Percentiles rank a stretch among this genome's conserved stretches.
These are phyloP conservation scores for Keiferia lycopersicella DNA, from an alignment of 2,888 invertebrate genomes.

Conservation along the genomic window DNA sequence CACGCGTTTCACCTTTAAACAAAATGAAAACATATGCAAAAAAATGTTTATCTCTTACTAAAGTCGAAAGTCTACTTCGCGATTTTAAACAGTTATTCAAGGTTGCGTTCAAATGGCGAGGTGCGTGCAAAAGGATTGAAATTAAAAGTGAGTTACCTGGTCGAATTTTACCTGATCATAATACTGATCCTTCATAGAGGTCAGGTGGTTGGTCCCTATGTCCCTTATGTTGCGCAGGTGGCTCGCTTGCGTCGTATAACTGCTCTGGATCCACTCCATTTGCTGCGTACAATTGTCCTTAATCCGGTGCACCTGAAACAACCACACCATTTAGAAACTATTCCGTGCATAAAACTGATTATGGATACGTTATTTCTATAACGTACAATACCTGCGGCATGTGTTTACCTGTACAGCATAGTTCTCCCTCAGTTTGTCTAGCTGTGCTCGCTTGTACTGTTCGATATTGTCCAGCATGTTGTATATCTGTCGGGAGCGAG, in stretches of 20 bases:
- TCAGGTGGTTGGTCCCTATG: slow-evolving; percentile 93
- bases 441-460: slow-evolving; percentile 92
- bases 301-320: slow-evolving; percentile 89
- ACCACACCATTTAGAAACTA: slow-evolving; percentile 12
- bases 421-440: slow-evolving; percentile 94
- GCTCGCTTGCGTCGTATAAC: slow-evolving; percentile 93
- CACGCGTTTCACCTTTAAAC: slow-evolving; percentile 90
- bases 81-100: slow-evolving; percentile 8
- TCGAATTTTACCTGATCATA: slow-evolving; percentile 88
- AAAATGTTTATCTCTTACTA: slow-evolving; percentile 5
- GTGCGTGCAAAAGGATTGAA: slow-evolving; percentile 13
- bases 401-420: slow-evolving; percentile 90
- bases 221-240: slow-evolving; percentile 94
- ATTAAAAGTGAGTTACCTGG: slow-evolving; percentile 18
- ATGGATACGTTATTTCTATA: not conserved
- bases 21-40: slow-evolving; percentile 33
- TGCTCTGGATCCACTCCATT: slow-evolving; percentile 96
- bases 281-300: slow-evolving; percentile 96
- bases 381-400: slow-evolving; percentile 16
- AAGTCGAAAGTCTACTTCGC: slow-evolving; percentile 15
- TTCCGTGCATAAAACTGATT: not conserved
- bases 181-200: slow-evolving; percentile 94
- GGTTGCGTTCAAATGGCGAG: slow-evolving; percentile 1
- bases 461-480: slow-evolving; percentile 95
- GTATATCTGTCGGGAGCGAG: slow-evolving; percentile 91